Evolutionary conservation across 2,113 vertebrate genomes (phyloP).

Genomic region (Eptatretus burgeri): DNA sequence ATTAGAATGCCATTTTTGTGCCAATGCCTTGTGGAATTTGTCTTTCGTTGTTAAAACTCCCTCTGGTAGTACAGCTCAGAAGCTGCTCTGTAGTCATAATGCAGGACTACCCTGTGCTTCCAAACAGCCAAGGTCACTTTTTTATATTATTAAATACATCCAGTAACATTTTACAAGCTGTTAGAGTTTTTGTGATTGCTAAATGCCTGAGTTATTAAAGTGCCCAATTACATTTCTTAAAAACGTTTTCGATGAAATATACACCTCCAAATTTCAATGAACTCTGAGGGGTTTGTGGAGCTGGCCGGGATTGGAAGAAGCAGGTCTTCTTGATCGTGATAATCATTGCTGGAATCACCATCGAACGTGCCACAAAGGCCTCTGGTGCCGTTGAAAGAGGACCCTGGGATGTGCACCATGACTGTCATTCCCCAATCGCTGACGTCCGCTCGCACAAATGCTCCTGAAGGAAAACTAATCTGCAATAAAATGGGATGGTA

Average conservation of each 20-base stretch:
- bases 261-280: conserved; percentile 27
- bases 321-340: conserved; percentile 13
- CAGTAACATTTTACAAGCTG: no score
- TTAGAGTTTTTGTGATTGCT: no score
- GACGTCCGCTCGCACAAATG: conserved; percentile 22
- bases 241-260: neutral
- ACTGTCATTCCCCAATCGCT: conserved; percentile 27
- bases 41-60: no score
- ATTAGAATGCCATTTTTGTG: no score
- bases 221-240: no score
- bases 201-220: no score
- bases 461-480: conserved; percentile 31
- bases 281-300: conserved; percentile 14
- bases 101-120: no score
- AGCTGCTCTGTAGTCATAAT: no score
- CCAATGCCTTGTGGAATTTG: no score
- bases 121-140: no score
- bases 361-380: conserved; percentile 28
- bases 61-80: no score
- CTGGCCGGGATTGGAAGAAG: conserved; percentile 10
- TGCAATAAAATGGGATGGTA: conserved; percentile 9
- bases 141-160: no score
- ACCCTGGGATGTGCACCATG: conserved; percentile 17
- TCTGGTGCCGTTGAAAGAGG: conserved; percentile 22
- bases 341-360: conserved; percentile 22